Evolutionary conservation across 2,113 vertebrate species (phyloP).

Genomic region (Nestor notabilis): DNA sequence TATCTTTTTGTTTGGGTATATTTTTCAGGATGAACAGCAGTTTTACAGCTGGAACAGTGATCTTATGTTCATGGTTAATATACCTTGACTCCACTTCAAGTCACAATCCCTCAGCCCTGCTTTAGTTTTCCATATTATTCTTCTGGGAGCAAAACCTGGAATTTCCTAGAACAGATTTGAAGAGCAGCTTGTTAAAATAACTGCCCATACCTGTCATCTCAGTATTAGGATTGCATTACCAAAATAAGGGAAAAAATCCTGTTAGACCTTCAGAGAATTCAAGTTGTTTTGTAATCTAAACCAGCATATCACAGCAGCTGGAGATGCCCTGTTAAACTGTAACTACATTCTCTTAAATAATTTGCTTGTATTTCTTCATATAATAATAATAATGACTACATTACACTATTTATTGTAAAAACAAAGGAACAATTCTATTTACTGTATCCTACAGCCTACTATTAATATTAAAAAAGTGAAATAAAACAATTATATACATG

Average conservation of each 20-base stretch:
- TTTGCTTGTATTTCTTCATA: not conserved
- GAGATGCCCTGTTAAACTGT: not conserved
- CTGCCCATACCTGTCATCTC: conserved; percentile 42
- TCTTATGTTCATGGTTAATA: not conserved
- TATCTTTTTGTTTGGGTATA: not conserved
- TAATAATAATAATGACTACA: not conserved
- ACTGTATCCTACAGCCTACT: not conserved
- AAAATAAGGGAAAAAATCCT: not conserved
- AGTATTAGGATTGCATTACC: conserved; percentile 37
- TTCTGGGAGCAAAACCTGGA: conserved; percentile 21
- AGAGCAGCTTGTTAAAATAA: conserved; percentile 41
- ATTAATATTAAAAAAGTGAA: not conserved
- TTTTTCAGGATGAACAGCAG: not conserved
- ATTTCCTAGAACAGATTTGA: conserved; percentile 16
- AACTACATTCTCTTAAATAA: not conserved
- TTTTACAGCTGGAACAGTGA: not conserved
- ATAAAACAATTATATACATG: not conserved
- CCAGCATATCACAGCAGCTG: not conserved
- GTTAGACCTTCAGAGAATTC: not conserved
- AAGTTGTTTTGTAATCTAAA: conserved; percentile 1
- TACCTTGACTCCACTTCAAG: not conserved
- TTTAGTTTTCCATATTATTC: conserved; percentile 21
- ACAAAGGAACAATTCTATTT: not conserved
- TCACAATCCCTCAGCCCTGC: not conserved
- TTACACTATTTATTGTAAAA: not conserved